phyloP scores from a whole-genome alignment of 1,140 invertebrate genomes.

The Pseudomyrmex gracilis region DNA sequence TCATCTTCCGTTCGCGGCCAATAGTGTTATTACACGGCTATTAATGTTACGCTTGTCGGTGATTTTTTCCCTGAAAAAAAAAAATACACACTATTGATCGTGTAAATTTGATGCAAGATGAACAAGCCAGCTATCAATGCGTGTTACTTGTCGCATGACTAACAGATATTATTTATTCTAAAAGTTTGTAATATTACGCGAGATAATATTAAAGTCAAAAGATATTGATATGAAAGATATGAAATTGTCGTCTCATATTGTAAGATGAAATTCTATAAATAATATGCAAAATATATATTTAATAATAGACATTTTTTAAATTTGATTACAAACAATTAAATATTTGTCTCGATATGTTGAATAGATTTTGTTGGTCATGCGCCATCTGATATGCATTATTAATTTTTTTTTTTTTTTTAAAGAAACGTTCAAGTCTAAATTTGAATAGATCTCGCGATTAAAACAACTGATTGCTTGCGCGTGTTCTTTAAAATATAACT shows the following conservation, averaged over 20 bases:
- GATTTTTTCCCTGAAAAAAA: not conserved
- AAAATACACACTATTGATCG: constrained; percentile 16
- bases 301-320: too few relatives aligned
- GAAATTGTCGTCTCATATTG: too few relatives aligned
- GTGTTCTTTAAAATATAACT: not conserved
- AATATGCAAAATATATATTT: too few relatives aligned
- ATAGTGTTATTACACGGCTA: not conserved
- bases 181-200: constrained; percentile 42
- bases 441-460: constrained; percentile 60
- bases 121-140: constrained; percentile 50
- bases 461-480: not conserved
- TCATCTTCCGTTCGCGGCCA: constrained; percentile 45
- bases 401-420: constrained; percentile 58
- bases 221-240: not conserved
- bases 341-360: constrained; percentile 3
- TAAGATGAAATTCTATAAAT: too few relatives aligned
- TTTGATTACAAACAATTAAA: not conserved
- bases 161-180: constrained; percentile 51
- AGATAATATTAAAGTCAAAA: not conserved
- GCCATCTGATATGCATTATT: constrained; percentile 59
- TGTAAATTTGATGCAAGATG: constrained; percentile 24
- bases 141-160: constrained; percentile 59
- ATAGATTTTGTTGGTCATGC: constrained; percentile 42
- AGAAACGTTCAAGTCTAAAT: constrained; percentile 67
- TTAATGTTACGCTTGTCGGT: not conserved